Evolutionary conservation across 1,140 invertebrate species (phyloP).

Genomic region (Stratiolaelaps scimitus): DNA sequence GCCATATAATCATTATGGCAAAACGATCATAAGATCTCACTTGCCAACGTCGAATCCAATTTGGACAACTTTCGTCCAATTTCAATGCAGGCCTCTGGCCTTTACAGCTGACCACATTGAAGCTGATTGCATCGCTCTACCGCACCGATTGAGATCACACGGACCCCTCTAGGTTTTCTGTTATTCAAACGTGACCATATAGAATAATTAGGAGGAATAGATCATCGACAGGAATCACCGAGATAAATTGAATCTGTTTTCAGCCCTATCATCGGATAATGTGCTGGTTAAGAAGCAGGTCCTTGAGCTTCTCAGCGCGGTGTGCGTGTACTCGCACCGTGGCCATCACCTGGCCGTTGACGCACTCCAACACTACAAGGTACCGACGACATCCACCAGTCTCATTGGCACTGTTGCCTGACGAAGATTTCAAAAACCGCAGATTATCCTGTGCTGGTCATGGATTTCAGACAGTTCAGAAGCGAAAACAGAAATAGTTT

Average conservation of each 20-base stretch:
- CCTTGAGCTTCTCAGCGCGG: constrained; percentile 72
- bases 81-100: too few species aligned
- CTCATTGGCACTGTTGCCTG: neutral
- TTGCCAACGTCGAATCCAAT: too few species aligned
- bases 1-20: too few species aligned
- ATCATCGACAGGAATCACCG: too few species aligned
- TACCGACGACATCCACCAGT: constrained; percentile 38
- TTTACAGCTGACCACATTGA: too few species aligned
- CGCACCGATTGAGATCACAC: too few species aligned
- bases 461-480: neutral
- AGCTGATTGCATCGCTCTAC: too few species aligned
- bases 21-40: too few species aligned
- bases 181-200: too few species aligned
- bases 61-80: too few species aligned
- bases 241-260: constrained; percentile 40
- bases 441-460: constrained; percentile 2
- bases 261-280: constrained; percentile 69
- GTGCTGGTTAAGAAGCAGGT: constrained; percentile 78
- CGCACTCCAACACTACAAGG: constrained; percentile 74
- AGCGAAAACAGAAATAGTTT: neutral
- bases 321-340: constrained; percentile 74
- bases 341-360: constrained; percentile 69
- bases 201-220: too few species aligned
- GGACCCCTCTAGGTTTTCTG: too few species aligned
- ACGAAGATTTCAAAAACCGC: neutral